A percentile compares a stretch with the other conserved stretches of the same genome.
These are phyloP conservation scores for Melitaea cinxia DNA, from an alignment of 1,140 invertebrate species.

Conservation along the genomic window DNA sequence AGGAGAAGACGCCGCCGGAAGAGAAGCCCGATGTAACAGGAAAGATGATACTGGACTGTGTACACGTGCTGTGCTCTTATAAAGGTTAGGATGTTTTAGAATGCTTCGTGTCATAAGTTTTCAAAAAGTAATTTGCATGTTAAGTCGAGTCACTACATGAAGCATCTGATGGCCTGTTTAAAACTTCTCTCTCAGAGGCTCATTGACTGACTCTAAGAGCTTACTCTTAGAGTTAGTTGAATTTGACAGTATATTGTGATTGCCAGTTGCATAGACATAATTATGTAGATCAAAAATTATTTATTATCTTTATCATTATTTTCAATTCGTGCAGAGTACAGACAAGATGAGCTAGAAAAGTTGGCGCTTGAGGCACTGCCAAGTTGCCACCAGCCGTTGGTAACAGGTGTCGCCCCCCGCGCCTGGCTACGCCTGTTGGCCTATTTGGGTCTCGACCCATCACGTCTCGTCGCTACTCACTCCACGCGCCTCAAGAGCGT, in stretches of 20 bases:
- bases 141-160: too few relatives aligned
- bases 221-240: too few relatives aligned
- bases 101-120: too few relatives aligned
- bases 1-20: conserved; percentile 63
- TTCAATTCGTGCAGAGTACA: conserved; percentile 57
- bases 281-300: too few relatives aligned
- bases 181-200: too few relatives aligned
- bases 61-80: conserved; percentile 80
- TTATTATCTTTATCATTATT: too few relatives aligned
- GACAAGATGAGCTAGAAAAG: conserved; percentile 76
- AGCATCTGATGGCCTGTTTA: too few relatives aligned
- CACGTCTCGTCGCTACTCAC: conserved; percentile 82
- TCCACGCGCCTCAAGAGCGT: conserved; percentile 65
- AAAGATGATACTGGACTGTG: conserved; percentile 78
- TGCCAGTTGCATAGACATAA: too few relatives aligned
- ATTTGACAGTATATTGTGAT: too few relatives aligned
- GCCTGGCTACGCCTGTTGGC: conserved; percentile 85
- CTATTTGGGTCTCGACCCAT: conserved; percentile 82
- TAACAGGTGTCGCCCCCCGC: conserved; percentile 78
- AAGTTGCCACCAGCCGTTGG: conserved; percentile 86
- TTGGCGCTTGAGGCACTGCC: conserved; percentile 85
- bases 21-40: conserved; percentile 70
- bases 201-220: too few relatives aligned
- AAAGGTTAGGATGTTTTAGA: conserved; percentile 62
- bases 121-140: too few relatives aligned